Evolutionary conservation across 2,113 vertebrate species (phyloP).

Genomic region (Prietella phreatophila): DNA sequence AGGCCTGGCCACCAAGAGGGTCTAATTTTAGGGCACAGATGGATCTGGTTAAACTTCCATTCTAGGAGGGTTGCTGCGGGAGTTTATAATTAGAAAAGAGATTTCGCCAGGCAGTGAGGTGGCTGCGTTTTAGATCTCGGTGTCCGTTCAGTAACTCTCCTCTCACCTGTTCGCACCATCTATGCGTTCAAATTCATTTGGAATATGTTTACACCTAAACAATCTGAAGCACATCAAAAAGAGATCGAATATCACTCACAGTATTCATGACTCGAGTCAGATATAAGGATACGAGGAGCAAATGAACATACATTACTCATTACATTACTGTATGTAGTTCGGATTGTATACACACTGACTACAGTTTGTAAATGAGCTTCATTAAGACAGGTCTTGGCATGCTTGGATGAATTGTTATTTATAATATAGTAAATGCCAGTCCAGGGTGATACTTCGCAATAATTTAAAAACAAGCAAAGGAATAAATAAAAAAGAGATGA

Average conservation of each 20-base stretch:
- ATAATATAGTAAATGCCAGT: background rate
- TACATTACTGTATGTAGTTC: background rate
- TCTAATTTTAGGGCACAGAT: constrained; percentile 84
- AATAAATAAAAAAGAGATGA: background rate
- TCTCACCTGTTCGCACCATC: background rate
- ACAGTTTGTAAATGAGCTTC: background rate
- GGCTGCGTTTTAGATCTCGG: constrained; percentile 11
- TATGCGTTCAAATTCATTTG: background rate
- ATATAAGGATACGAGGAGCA: background rate
- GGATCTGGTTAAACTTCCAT: constrained; percentile 84
- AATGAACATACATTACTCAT: background rate
- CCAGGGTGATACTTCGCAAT: background rate
- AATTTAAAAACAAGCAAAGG: no score
- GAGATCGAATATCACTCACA: background rate
- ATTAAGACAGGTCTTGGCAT: background rate
- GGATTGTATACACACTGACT: background rate
- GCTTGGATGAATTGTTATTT: background rate
- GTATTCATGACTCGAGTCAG: background rate
- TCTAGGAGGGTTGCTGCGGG: constrained; percentile 76
- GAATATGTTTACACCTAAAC: background rate
- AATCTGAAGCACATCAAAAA: background rate
- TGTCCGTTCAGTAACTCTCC: background rate
- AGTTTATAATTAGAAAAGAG: constrained; percentile 86
- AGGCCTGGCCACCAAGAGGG: constrained; percentile 50
- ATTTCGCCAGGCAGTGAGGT: constrained; percentile 63